Percentiles rank a stretch among this genome's conserved stretches.
Conservation (phyloP, 1,140 invertebrate species). For the Psilanteris sp. region DNA sequence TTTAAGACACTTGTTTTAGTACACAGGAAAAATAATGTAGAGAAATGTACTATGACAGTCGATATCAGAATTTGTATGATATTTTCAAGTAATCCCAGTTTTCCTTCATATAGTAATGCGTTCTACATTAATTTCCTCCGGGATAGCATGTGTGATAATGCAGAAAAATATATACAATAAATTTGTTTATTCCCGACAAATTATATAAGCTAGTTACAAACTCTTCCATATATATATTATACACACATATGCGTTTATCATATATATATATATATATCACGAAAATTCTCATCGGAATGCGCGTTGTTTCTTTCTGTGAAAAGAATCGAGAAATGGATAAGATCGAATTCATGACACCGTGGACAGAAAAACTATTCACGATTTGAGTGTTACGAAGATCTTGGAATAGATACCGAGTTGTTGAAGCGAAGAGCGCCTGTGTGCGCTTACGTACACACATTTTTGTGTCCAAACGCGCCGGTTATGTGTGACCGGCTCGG, state of each 20-base stretch:
- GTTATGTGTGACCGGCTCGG: conserved; percentile 9
- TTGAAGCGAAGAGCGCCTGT: background rate
- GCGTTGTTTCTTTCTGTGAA: background rate
- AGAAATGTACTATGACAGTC: too few relatives aligned
- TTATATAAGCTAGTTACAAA: too few relatives aligned
- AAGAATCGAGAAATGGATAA: conserved; percentile 4
- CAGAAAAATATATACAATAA: too few relatives aligned
- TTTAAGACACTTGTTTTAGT: too few relatives aligned
- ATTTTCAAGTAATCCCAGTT: too few relatives aligned
- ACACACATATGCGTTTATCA: conserved; percentile 1
- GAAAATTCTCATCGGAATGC: background rate
- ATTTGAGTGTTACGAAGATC: conserved; percentile 30
- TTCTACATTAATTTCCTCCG: too few relatives aligned
- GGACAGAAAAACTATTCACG: conserved; percentile 32
- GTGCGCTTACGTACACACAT: conserved; percentile 25
- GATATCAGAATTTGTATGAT: too few relatives aligned
- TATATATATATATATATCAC: background rate
- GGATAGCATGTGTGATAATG: too few relatives aligned
- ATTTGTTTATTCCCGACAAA: too few relatives aligned
- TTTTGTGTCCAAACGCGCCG: conserved; percentile 19
- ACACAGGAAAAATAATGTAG: too few relatives aligned
- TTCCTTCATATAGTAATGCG: too few relatives aligned
- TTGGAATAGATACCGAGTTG: conserved; percentile 17
- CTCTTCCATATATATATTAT: too few relatives aligned
- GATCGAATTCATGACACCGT: conserved; percentile 2